Evolutionary conservation across 2,888 invertebrate genomes (phyloP).

Genomic region (Tetropium fuscum): DNA sequence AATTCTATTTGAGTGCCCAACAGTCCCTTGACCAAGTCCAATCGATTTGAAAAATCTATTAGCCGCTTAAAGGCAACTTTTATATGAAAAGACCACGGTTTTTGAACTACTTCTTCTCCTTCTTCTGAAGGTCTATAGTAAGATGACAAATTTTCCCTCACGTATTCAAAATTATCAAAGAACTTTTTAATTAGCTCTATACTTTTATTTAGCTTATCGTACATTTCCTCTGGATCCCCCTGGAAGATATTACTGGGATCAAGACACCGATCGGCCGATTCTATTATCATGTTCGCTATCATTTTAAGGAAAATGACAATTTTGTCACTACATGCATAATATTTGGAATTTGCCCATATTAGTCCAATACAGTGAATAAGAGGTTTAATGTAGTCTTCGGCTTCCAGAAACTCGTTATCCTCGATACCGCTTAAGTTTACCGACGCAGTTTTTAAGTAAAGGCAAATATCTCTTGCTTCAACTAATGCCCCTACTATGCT

Average conservation of each 20-base stretch:
- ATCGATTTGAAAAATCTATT: slow-evolving; percentile 73
- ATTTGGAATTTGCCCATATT: slow-evolving; percentile 83
- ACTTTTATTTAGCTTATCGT: slow-evolving; percentile 53
- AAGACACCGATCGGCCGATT: slow-evolving; percentile 77
- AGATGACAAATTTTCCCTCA: slow-evolving; percentile 63
- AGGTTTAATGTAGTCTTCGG: slow-evolving; percentile 71
- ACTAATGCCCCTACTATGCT: slow-evolving; percentile 83
- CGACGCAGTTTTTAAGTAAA: slow-evolving; percentile 81
- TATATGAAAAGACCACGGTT: slow-evolving; percentile 82
- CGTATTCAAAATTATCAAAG: slow-evolving; percentile 65
- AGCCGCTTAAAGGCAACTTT: slow-evolving; percentile 78
- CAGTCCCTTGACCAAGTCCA: slow-evolving; percentile 76
- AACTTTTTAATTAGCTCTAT: slow-evolving; percentile 56
- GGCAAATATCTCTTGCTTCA: slow-evolving; percentile 86
- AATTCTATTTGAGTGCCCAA: slow-evolving; percentile 85
- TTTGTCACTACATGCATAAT: slow-evolving; percentile 65
- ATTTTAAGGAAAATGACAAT: slow-evolving; percentile 81
- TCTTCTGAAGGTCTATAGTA: slow-evolving; percentile 58
- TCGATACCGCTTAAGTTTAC: slow-evolving; percentile 80
- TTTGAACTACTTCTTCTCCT: slow-evolving; percentile 68
- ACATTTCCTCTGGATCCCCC: slow-evolving; percentile 73
- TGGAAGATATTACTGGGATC: slow-evolving; percentile 88
- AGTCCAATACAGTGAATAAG: slow-evolving; percentile 85
- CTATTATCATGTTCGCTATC: slow-evolving; percentile 85
- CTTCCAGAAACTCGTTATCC: slow-evolving; percentile 75